These are phyloP conservation scores for Oreochromis mossambicus DNA, from an alignment of 2,797 vertebrate genomes.

Conservation along the genomic window DNA sequence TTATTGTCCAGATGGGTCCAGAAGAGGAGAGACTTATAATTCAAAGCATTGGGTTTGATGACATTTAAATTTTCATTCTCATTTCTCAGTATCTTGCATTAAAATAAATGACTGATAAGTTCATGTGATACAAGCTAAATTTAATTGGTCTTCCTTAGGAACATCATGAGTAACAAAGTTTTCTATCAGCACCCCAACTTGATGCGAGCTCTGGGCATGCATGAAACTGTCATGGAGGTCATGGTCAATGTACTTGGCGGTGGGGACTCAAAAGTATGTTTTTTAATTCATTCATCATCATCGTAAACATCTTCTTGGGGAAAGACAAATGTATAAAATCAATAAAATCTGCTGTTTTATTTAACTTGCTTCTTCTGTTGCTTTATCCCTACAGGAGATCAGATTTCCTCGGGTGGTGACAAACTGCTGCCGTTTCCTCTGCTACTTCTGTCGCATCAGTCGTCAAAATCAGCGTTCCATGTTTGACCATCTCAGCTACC, in stretches of 20 bases:
- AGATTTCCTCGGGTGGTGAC: slow-evolving; percentile 95
- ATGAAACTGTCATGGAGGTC: slow-evolving; percentile 96
- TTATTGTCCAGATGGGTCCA: slow-evolving; percentile 97
- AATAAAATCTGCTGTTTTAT: background rate
- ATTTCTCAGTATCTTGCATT: background rate
- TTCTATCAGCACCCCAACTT: slow-evolving; percentile 96
- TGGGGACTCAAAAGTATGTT: slow-evolving; percentile 88
- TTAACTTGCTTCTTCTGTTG: background rate
- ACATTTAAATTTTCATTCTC: background rate
- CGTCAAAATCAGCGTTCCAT: slow-evolving; percentile 95
- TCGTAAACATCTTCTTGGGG: background rate
- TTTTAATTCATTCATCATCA: background rate
- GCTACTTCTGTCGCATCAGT: slow-evolving; percentile 96
- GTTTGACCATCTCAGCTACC: slow-evolving; percentile 95
- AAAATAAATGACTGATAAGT: background rate
- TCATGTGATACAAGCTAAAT: background rate
- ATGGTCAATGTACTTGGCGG: slow-evolving; percentile 96
- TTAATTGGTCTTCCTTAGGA: slow-evolving; percentile 64
- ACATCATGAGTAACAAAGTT: slow-evolving; percentile 96
- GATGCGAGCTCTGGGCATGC: slow-evolving; percentile 94
- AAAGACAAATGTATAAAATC: background rate
- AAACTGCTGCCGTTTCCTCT: slow-evolving; percentile 94
- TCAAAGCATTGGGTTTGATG: slow-evolving; percentile 91
- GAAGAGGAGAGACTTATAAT: slow-evolving; percentile 97
- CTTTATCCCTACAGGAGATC: slow-evolving; percentile 80